Evolutionary conservation across 2,888 invertebrate genomes (phyloP).

Genomic region (Bombylius major): DNA sequence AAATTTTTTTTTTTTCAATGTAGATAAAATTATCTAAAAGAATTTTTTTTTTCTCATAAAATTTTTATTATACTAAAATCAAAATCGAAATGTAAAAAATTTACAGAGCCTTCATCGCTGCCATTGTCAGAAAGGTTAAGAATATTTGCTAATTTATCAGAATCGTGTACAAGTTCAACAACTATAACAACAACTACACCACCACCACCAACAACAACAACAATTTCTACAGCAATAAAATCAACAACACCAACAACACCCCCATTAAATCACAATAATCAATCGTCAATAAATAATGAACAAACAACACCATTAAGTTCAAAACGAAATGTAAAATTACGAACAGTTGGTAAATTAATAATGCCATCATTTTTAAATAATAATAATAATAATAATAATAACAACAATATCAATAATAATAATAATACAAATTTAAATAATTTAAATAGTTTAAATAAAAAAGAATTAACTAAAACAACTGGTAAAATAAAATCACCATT

Average conservation of each 20-base stretch:
- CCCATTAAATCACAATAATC: background rate
- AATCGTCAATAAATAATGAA: too few relatives aligned
- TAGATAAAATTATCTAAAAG: too few relatives aligned
- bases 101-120: slow-evolving; percentile 32
- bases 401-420: slow-evolving; percentile 22
- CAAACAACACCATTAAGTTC: slow-evolving; percentile 6
- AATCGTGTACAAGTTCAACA: slow-evolving; percentile 3
- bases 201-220: background rate
- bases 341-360: slow-evolving; percentile 29
- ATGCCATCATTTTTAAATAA: slow-evolving; percentile 27
- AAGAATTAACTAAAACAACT: slow-evolving; percentile 22
- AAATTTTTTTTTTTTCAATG: too few relatives aligned
- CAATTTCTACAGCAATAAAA: slow-evolving; percentile 3
- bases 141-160: slow-evolving; percentile 31
- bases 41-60: too few relatives aligned
- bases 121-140: slow-evolving; percentile 32
- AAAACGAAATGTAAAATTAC: slow-evolving; percentile 22
- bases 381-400: slow-evolving; percentile 23
- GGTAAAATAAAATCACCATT: slow-evolving; percentile 34
- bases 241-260: background rate
- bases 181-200: background rate
- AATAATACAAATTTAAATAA: slow-evolving; percentile 17
- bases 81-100: slow-evolving; percentile 3
- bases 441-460: slow-evolving; percentile 3
- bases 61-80: background rate